Percentiles rank a stretch among this genome's conserved stretches.
phyloP scores from a whole-genome alignment of 2,888 invertebrate species.

The Blastobasis lacticolella region DNA sequence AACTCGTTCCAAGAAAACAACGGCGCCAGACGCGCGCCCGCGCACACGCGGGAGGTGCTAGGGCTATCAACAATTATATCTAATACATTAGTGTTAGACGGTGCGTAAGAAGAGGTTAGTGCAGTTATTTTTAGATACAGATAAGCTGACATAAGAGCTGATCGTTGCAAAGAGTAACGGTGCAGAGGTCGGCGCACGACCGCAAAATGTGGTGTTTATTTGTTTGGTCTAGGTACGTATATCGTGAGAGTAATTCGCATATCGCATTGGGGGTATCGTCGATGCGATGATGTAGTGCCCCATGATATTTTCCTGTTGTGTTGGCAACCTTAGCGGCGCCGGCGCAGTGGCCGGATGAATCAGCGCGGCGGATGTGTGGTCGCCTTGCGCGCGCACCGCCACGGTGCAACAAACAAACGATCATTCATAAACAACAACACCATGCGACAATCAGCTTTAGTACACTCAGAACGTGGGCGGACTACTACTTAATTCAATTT shows the following conservation, averaged over 20 bases:
- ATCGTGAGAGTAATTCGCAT: no score
- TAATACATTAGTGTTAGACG: no score
- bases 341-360: conserved; percentile 38
- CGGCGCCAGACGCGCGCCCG: conserved; percentile 46
- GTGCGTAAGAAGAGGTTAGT: not conserved
- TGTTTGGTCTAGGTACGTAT: no score
- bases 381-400: conserved; percentile 23
- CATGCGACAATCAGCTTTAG: not conserved
- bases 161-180: not conserved
- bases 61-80: not conserved
- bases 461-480: no score
- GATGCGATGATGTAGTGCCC: no score
- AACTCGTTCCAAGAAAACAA: conserved; percentile 53
- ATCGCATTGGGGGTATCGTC: no score
- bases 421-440: conserved; percentile 48
- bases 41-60: conserved; percentile 12
- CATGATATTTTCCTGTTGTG: no score
- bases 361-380: conserved; percentile 26
- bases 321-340: conserved; percentile 12
- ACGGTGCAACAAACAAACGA: conserved; percentile 33
- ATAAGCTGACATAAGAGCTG: not conserved
- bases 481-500: no score
- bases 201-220: no score
- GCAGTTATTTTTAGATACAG: not conserved
- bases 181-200: not conserved